Conservation (phyloP, 2,113 vertebrate genomes). For the Larimichthys polyactis region DNA sequence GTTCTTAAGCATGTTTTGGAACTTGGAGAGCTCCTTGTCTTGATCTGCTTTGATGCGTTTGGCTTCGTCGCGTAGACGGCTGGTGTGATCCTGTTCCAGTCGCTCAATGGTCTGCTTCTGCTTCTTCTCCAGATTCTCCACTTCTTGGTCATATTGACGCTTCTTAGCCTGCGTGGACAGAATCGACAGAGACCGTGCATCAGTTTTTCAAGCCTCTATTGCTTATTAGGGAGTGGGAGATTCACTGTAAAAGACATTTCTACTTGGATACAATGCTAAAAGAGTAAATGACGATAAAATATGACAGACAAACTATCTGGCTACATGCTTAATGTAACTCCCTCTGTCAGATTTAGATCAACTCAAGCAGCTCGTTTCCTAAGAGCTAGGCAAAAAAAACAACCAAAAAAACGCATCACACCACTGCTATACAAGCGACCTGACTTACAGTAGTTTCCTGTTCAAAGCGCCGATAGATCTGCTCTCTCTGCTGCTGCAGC, state of each 20-base stretch:
- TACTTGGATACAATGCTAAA: background rate
- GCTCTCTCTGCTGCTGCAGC: conserved; percentile 94
- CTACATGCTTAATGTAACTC: background rate
- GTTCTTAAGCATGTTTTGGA: conserved; percentile 96
- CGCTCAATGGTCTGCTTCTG: conserved; percentile 99
- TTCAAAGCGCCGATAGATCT: conserved; percentile 96
- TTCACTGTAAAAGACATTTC: background rate
- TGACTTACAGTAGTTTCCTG: conserved; percentile 95
- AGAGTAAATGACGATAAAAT: conserved; percentile 2
- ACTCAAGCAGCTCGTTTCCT: conserved; percentile 13
- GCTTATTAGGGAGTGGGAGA: no score
- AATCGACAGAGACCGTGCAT: background rate
- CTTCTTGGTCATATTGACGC: conserved; percentile 96
- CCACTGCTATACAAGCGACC: background rate
- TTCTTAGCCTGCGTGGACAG: conserved; percentile 87
- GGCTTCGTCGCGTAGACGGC: conserved; percentile 94
- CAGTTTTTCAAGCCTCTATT: background rate
- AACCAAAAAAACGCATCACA: background rate
- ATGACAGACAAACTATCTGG: background rate
- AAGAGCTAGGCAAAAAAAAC: conserved; percentile 15
- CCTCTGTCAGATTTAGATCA: conserved; percentile 4
- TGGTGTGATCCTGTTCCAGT: conserved; percentile 97
- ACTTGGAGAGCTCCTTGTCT: conserved; percentile 97
- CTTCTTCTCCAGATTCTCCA: conserved; percentile 97
- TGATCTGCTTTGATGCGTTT: conserved; percentile 98